Percentiles rank a stretch among this genome's conserved stretches.
These are phyloP conservation scores for Pterocles orientalis DNA, from an alignment of 2,113 vertebrate species.

Conservation along the genomic window DNA sequence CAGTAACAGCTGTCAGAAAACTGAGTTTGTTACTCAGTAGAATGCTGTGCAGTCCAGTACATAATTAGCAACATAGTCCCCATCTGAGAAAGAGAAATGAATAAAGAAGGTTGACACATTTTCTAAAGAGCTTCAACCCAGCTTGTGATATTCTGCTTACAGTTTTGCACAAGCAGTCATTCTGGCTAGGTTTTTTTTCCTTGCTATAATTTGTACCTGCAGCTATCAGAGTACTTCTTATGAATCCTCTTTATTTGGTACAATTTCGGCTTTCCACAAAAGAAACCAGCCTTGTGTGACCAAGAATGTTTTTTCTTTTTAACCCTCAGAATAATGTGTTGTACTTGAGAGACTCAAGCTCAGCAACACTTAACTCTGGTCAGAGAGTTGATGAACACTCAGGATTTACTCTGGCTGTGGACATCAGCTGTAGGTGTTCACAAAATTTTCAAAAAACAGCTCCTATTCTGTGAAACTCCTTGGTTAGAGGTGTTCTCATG, in stretches of 20 bases:
- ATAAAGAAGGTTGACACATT: conserved; percentile 25
- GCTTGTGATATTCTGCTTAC: neutral
- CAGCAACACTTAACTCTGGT: neutral
- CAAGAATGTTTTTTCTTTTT: neutral
- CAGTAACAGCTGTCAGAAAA: conserved; percentile 67
- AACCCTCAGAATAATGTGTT: neutral
- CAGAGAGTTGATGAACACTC: neutral
- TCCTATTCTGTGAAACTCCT: neutral
- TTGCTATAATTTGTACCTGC: neutral
- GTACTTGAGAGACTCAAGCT: neutral
- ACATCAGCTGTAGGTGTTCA: neutral
- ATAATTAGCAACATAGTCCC: conserved; percentile 66
- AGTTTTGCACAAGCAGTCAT: neutral
- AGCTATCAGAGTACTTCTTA: neutral
- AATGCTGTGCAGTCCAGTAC: conserved; percentile 31
- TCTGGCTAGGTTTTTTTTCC: neutral
- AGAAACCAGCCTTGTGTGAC: neutral
- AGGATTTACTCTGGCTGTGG: neutral
- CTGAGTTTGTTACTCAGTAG: conserved; percentile 21
- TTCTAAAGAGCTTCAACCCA: conserved; percentile 43
- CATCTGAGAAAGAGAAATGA: conserved; percentile 32
- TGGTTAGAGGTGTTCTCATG: neutral
- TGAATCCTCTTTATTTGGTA: neutral
- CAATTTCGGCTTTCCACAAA: neutral
- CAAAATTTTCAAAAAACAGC: neutral